Percentiles rank a stretch among this genome's conserved stretches.
Conservation (phyloP, 2,888 invertebrate genomes). For the Phaonia tiefii region DNA sequence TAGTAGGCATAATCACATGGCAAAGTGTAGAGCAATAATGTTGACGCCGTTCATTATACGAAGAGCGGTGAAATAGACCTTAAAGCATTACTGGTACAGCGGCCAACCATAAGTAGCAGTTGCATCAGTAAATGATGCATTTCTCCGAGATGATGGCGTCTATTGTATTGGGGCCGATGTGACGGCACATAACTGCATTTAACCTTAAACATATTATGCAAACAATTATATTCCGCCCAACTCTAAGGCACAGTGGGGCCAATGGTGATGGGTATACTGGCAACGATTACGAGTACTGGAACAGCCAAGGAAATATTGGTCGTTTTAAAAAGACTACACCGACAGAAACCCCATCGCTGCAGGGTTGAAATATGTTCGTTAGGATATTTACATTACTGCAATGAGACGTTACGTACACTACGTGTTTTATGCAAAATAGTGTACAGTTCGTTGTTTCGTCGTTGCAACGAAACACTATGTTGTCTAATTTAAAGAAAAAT, state of each 20-base stretch:
- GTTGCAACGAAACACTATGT: no score
- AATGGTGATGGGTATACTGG: no score
- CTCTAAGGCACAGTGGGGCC: background rate
- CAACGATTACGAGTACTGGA: background rate
- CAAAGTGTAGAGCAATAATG: conserved; percentile 33
- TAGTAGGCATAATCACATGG: conserved; percentile 28
- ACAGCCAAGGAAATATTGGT: no score
- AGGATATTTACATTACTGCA: no score
- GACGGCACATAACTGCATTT: conserved; percentile 48
- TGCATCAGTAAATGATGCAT: conserved; percentile 49
- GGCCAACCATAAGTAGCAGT: background rate
- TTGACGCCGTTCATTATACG: conserved; percentile 66
- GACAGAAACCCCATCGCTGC: no score
- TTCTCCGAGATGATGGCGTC: conserved; percentile 59
- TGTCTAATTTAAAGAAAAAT: no score
- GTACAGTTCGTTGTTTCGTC: no score
- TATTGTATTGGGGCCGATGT: conserved; percentile 33
- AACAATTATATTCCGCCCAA: background rate
- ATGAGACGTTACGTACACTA: no score
- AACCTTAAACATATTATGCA: conserved; percentile 18
- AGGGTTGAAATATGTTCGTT: no score
- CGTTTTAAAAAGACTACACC: no score
- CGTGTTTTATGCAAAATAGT: no score
- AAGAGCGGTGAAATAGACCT: conserved; percentile 48
- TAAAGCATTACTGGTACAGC: conserved; percentile 57